Percentiles rank a stretch among this genome's conserved stretches.
Evolutionary conservation across 2,888 invertebrate species (phyloP).

Genomic region (Cotesia congregata): DNA sequence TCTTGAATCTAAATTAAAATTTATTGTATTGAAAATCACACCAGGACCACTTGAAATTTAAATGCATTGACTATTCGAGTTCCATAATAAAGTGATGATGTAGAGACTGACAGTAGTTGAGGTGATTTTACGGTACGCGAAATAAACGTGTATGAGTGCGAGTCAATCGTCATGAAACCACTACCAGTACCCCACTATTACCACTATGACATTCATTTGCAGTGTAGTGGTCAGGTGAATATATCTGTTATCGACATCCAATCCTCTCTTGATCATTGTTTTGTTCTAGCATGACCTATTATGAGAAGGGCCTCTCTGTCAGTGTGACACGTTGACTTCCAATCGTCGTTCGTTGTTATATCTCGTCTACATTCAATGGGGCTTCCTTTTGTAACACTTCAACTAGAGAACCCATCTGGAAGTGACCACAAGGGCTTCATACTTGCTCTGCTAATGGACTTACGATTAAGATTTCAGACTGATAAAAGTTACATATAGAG

Average conservation of each 20-base stretch:
- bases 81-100: conserved; percentile 3
- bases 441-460: not conserved
- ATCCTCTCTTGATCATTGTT: conserved; percentile 29
- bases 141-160: too few relatives aligned
- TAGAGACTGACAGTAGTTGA: not conserved
- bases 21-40: conserved; percentile 11
- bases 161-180: conserved; percentile 3
- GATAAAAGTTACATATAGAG: not conserved
- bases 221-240: conserved; percentile 29
- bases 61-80: conserved; percentile 5
- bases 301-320: conserved; percentile 20
- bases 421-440: conserved; percentile 14
- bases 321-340: conserved; percentile 26
- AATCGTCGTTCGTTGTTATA: conserved; percentile 10
- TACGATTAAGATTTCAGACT: not conserved
- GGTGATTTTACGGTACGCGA: too few relatives aligned
- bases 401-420: conserved; percentile 13
- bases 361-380: conserved; percentile 2
- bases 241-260: conserved; percentile 33
- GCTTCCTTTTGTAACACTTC: conserved; percentile 14
- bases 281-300: conserved; percentile 18
- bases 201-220: conserved; percentile 13
- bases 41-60: not conserved
- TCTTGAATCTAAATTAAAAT: conserved; percentile 7
- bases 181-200: not conserved